Evolutionary conservation across 2,797 vertebrate genomes (phyloP), one percentile per base, ranked within the genome.

Genomic region (Notolabrus celidotus): DNA sequence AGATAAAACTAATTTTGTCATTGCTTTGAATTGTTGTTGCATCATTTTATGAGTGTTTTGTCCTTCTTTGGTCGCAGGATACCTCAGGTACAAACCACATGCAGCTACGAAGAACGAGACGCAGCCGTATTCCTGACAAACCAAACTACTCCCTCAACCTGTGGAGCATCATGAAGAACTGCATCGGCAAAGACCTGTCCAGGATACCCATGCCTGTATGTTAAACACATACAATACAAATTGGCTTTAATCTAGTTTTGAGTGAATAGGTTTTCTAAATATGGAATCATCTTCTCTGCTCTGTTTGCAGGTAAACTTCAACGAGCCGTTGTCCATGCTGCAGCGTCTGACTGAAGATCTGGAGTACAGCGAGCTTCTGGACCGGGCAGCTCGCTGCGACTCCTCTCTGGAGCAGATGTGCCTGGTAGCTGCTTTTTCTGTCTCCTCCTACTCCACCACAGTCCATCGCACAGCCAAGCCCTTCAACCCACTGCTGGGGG

Each of bases 101-200:
- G 50, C 89, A 91, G 80, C 85, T 89, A 20, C 86, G 77, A 69
- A 88, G 92, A 79, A 83, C 82, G 82, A 84, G 96, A 75, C 96
- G 97, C 83, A 96, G 93, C 31, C 93, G 94, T 20, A 98, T 99
- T 68, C 97, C 97, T 0, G 95, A 98, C 90, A 98, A 99, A 88
- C 97, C 97, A 27, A 98, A 99, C 86, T 98, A 98, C 63, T 98
- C 97, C 74, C 96, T 99, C 76, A 99, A 98, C 56, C 85, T 99
- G 45, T 98, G 97, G 97, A 97, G 97, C 92, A 97, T 98, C 86
- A 99, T 98, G 97, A 99, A 98, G 87, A 98, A 98, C 88, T 99
- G 97, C 78, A 98, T 99, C 0, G 97, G 97, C 53, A 99, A 98
- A 84, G 97, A 99, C 65, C 90, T 99, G 19, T 97, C 96, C 45